Base-by-base conservation (phyloP, 2,888 invertebrate species). In the Habroteleia sp. region DNA sequence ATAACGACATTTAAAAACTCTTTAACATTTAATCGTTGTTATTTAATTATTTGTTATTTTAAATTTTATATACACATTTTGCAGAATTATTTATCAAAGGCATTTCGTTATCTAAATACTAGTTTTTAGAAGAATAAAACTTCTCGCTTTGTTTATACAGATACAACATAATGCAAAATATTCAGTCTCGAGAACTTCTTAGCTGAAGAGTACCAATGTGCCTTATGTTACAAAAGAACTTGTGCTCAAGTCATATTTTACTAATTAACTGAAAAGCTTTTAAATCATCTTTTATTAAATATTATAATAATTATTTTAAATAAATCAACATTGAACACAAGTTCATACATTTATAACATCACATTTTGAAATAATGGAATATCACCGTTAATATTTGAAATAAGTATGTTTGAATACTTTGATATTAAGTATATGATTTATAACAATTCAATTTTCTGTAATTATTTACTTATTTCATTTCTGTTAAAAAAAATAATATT, bases 41-140 rank as follows among this genome's bases (percentile, higher is more conserved):
- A 20, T 39, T 23, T 20, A 11, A 48, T 48, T 11, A 8, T 10
- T 39, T 33, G 20, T 14, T 31, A 29, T 20, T 31, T 29, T 11
- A 25, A 25, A 33, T 41, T 25, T 4, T 66, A 66, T 66, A 20
- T 58, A 68, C 68, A 68, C 2, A 42, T 42, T 41, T 14, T 39
- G 56, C 48, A 42, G 25, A 46, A 37, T 17, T 46, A 58, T 39
- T 42, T 27, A 2, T 58, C 25, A 60, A 62, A 71, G 54, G 62
- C 62, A 62, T 62, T 62, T 52, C 44, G 6, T 41, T 46, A 39
- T 39, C 44, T 62, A 62, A 25, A 35, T 31, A 6, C 54, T 62
- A 69, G 13, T n/a, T 60, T 71, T 71, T 71, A 63, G 48, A 72
- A 72, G 63, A 63, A 72, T 72, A 63, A 44, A 63, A 63, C n/a